Percentiles rank a stretch among this genome's conserved stretches.
These are phyloP conservation scores for Nasua narica DNA, from an alignment of 2,797 vertebrate species.

Conservation along the genomic window DNA sequence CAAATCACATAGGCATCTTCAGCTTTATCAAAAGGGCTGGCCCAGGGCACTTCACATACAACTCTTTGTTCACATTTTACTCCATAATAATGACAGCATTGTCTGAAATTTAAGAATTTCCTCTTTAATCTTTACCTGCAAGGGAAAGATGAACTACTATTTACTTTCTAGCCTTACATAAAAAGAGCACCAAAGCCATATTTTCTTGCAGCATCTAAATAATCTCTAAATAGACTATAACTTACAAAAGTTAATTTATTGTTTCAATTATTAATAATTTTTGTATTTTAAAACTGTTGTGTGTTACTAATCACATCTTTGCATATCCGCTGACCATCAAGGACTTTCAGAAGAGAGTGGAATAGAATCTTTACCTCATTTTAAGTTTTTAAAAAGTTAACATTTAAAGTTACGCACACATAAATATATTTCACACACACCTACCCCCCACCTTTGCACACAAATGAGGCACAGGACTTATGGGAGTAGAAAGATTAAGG, in stretches of 20 bases:
- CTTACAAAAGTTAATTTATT: background rate
- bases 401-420: background rate
- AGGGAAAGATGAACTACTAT: background rate
- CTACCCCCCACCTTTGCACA: background rate
- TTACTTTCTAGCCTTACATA: background rate
- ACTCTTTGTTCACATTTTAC: conserved; percentile 2
- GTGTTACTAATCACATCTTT: background rate
- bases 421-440: background rate
- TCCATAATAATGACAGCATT: background rate
- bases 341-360: background rate
- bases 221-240: background rate
- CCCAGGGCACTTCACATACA: background rate
- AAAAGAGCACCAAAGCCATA: background rate
- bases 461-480: background rate
- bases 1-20: background rate
- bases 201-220: conserved; percentile 13
- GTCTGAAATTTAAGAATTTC: conserved; percentile 44
- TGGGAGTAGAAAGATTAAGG: background rate
- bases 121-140: background rate
- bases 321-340: background rate
- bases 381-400: background rate
- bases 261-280: conserved; percentile 14
- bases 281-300: background rate
- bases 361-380: conserved; percentile 10
- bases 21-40: background rate